Evolutionary conservation across 2,888 invertebrate genomes (phyloP), one percentile per base, ranked within the genome.

Genomic region (Pristionchus mayeri): DNA sequence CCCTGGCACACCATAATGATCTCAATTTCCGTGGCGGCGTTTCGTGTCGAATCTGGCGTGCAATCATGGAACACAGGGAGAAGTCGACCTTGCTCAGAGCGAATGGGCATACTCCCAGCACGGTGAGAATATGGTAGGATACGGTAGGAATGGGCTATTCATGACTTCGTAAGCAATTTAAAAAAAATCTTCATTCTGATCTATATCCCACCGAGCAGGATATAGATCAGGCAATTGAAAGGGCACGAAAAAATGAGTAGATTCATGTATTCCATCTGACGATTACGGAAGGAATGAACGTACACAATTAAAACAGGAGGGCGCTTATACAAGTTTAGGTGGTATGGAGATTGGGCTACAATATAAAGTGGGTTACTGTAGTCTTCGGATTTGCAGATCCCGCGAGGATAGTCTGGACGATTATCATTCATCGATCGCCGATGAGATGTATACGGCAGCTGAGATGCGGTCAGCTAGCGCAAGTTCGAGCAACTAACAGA

Each of bases 11-110:
- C 57, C 34, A 18, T 34, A 2, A 21, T 21, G n/a, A n/a, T n/a
- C n/a, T n/a, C n/a, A n/a, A n/a, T 88, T 91, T 86, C 88, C 92
- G 92, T 4, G 92, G 92, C 52, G 92, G 92, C 11, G 85, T 90
- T 3, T 88, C 92, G 13, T 92, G 92, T 84, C 90, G 91, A 54
- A 91, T 92, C 84, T 91, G 92, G 91, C 88, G 92, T 9, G 91
- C 89, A n/a, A 88, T 87, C 13, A 57, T 67, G 4, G 89, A 90
- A 30, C 71, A 86, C 2, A 86, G 90, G 16, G 88, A 87, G 80
- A 81, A 81, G 81, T 79, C 79, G 76, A 44, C 27, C 21, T 37
- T 50, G 16, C 52, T 79, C 16, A n/a, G 54, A 11, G 54, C 54
- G 0, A 48, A n/a, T 0, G 34, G 16, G 0, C 79, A 79, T 37